A percentile compares a stretch with the other conserved stretches of the same genome.
Conservation (phyloP, 2,797 vertebrate genomes). For the Carduelis carduelis region DNA sequence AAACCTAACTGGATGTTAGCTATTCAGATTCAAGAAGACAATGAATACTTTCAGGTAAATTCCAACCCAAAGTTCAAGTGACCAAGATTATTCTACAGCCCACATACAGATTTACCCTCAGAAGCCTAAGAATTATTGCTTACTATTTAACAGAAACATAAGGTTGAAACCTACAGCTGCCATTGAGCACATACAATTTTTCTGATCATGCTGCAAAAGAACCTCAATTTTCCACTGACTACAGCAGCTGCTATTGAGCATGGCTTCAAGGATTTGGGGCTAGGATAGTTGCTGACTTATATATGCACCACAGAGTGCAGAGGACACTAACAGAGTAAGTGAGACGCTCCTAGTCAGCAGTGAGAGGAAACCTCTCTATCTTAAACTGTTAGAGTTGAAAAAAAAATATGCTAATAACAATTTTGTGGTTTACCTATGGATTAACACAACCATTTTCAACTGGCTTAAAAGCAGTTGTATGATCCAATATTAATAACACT, state of each 20-base stretch:
- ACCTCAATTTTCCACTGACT: neutral
- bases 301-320: rapidly evolving
- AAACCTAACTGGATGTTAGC: neutral
- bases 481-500: neutral
- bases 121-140: neutral
- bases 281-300: neutral
- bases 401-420: neutral
- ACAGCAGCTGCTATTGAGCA: neutral
- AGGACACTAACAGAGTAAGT: neutral
- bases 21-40: neutral
- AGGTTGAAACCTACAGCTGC: neutral
- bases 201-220: neutral
- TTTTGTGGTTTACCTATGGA: neutral
- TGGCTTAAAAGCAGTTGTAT: neutral
- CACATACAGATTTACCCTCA: neutral
- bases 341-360: neutral
- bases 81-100: neutral
- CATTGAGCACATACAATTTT: neutral
- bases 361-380: neutral
- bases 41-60: neutral
- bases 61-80: neutral
- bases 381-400: neutral
- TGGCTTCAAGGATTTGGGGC: neutral
- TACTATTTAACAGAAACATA: neutral
- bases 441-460: neutral